Percentiles rank a stretch among this genome's conserved stretches.
Evolutionary conservation across 2,888 invertebrate genomes (phyloP).

Genomic region (Zele albiditarsus): DNA sequence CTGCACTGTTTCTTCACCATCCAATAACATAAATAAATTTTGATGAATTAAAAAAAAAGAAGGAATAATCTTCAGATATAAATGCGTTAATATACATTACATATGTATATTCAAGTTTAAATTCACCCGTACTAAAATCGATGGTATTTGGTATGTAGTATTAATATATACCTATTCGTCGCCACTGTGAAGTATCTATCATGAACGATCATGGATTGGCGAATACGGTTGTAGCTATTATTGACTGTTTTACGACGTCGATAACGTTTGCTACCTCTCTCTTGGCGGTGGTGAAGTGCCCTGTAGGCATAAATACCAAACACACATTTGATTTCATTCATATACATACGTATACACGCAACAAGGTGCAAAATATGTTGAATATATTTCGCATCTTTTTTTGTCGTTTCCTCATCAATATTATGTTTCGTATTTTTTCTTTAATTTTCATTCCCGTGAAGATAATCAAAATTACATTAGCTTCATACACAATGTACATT

Average conservation of each 20-base stretch:
- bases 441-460: neutral
- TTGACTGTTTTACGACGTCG: slow-evolving; percentile 27
- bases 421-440: neutral
- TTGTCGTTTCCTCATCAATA: neutral
- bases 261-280: slow-evolving; percentile 14
- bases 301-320: slow-evolving; percentile 10
- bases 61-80: too few relatives aligned
- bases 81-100: too few relatives aligned
- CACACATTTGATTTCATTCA: neutral
- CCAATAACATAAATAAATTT: too few relatives aligned
- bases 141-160: neutral
- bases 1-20: too few relatives aligned
- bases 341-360: neutral
- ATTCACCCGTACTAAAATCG: too few relatives aligned
- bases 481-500: neutral
- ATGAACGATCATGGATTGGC: slow-evolving; percentile 12
- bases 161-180: neutral
- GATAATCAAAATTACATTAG: neutral
- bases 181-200: neutral
- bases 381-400: neutral
- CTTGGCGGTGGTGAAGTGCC: neutral
- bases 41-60: too few relatives aligned
- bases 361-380: slow-evolving; percentile 10
- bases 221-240: slow-evolving; percentile 11
- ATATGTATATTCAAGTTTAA: too few relatives aligned